Percentiles rank a stretch among this genome's conserved stretches.
Conservation (phyloP, 2,888 invertebrate species). For the Bombyx huttoni region DNA sequence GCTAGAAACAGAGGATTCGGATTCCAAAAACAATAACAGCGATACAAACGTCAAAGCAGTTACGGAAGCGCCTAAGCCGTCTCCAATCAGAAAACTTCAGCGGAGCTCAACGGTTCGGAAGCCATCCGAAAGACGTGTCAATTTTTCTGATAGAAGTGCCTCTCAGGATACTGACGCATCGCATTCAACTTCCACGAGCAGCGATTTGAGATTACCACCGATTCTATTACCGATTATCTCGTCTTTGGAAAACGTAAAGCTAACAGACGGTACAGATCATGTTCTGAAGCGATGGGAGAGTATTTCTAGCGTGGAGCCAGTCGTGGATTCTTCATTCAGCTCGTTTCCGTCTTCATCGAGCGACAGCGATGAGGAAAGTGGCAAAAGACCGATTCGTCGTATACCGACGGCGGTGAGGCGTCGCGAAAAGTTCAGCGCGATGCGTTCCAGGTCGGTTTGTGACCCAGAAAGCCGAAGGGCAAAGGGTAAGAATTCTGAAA, state of each 20-base stretch:
- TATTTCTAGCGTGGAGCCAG: constrained; percentile 79
- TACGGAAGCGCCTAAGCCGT: constrained; percentile 23
- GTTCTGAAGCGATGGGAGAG: constrained; percentile 72
- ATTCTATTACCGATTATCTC: constrained; percentile 79
- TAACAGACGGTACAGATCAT: constrained; percentile 49
- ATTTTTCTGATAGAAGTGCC: constrained; percentile 67
- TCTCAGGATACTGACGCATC: constrained; percentile 76
- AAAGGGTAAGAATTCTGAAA: constrained; percentile 43
- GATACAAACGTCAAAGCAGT: constrained; percentile 28
- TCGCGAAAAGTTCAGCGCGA: constrained; percentile 50
- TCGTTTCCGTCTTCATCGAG: constrained; percentile 68
- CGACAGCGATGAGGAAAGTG: constrained; percentile 58
- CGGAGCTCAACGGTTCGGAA: constrained; percentile 60
- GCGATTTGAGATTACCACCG: constrained; percentile 78
- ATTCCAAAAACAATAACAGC: constrained; percentile 34
- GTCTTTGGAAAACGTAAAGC: constrained; percentile 70
- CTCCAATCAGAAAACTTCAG: constrained; percentile 40
- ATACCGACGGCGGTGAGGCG: constrained; percentile 50
- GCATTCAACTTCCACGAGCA: constrained; percentile 72
- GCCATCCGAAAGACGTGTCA: constrained; percentile 60
- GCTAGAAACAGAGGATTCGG: constrained; percentile 39
- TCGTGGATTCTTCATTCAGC: constrained; percentile 78
- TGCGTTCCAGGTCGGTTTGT: constrained; percentile 63
- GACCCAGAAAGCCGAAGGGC: constrained; percentile 54
- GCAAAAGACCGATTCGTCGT: constrained; percentile 45